Conservation (phyloP, 2,113 vertebrate genomes). For the Caracal caracal region DNA sequence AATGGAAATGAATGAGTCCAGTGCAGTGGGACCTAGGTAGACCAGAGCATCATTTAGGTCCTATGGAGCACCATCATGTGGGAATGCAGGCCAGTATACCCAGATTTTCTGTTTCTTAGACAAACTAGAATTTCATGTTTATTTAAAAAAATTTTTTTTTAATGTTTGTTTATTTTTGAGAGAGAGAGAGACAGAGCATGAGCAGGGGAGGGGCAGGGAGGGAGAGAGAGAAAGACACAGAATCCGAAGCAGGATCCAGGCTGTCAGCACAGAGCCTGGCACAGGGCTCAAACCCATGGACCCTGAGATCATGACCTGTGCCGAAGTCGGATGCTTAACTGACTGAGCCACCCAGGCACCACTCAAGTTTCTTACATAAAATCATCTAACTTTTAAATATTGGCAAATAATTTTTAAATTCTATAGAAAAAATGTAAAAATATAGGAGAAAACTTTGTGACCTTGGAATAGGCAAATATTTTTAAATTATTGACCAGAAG, state of each 20-base stretch:
- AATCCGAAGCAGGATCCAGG: too few species aligned
- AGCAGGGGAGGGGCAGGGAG: too few species aligned
- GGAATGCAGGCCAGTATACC: not conserved
- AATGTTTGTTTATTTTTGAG: too few species aligned
- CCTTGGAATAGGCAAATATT: not conserved
- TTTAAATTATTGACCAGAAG: not conserved
- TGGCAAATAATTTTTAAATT: constrained; percentile 4
- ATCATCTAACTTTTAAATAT: not conserved
- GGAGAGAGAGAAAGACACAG: too few species aligned
- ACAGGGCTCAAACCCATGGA: too few species aligned
- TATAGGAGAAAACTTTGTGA: not conserved
- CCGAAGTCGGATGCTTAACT: too few species aligned
- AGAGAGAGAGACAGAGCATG: too few species aligned
- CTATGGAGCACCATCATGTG: not conserved
- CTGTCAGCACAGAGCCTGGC: too few species aligned
- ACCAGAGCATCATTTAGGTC: not conserved
- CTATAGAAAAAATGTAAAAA: not conserved
- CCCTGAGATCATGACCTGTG: too few species aligned
- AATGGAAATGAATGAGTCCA: not conserved
- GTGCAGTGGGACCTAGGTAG: not conserved
- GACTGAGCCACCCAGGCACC: too few species aligned
- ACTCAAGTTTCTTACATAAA: not conserved
- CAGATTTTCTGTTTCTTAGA: not conserved
- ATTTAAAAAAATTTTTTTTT: too few species aligned
- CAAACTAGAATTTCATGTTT: not conserved